These are phyloP conservation scores for Drosophila burlai DNA, from an alignment of 1,140 invertebrate genomes.

Conservation along the genomic window DNA sequence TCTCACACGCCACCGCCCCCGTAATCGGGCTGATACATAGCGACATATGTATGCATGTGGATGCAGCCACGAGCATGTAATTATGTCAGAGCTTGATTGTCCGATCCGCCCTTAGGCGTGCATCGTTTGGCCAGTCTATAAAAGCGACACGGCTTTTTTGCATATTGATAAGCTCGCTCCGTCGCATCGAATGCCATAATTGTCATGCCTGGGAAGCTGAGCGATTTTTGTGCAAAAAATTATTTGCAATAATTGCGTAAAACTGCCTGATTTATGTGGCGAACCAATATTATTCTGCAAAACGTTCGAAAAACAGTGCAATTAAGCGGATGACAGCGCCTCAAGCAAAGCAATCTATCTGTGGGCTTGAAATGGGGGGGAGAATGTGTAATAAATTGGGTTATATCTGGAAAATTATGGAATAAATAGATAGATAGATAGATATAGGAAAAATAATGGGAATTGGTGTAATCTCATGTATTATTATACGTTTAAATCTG, in stretches of 20 bases:
- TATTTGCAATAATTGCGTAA: conserved; percentile 58
- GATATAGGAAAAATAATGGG: not conserved
- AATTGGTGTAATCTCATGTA: not conserved
- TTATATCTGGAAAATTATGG: not conserved
- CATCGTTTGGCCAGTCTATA: conserved; percentile 59
- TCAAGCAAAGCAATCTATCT: conserved; percentile 33
- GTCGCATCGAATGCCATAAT: conserved; percentile 42
- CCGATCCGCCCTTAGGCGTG: conserved; percentile 50
- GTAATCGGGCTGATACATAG: conserved; percentile 65
- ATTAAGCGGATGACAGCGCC: conserved; percentile 40
- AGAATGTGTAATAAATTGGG: not conserved
- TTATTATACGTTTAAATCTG: not conserved
- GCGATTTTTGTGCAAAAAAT: conserved; percentile 39
- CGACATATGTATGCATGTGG: conserved; percentile 11
- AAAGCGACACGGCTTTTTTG: conserved; percentile 59
- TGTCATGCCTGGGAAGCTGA: conserved; percentile 47
- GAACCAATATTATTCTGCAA: conserved; percentile 35
- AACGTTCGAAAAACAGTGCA: conserved; percentile 46
- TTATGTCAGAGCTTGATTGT: conserved; percentile 74
- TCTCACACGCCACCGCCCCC: conserved; percentile 6
- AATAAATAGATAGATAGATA: too few relatives aligned
- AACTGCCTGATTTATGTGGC: conserved; percentile 52
- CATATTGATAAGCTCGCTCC: conserved; percentile 59
- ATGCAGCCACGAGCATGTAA: conserved; percentile 60
- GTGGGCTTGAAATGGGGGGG: not conserved